Evolutionary conservation across 2,888 invertebrate species (phyloP), one percentile per base, ranked within the genome.

Genomic region (Rotaria magnacalcarata): DNA sequence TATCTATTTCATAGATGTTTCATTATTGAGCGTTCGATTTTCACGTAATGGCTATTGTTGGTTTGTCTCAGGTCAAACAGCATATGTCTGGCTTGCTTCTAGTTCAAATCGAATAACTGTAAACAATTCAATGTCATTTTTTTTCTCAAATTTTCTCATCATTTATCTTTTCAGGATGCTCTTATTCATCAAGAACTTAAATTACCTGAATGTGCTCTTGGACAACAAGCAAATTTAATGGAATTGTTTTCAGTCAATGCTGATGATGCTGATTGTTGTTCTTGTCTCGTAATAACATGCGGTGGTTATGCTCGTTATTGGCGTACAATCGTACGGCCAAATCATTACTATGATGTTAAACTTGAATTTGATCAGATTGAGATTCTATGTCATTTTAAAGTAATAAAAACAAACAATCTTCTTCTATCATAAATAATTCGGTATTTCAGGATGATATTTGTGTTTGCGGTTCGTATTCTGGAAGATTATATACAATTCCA

Each of bases 161-260:
- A 43, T n/a, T 47, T 80, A 47, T 5, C 34, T 47, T 43, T 24
- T n/a, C 14, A 80, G 80, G 80, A 80, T 47, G 80, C 47, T 47
- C n/a, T 47, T n/a, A 47, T 80, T 80, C 80, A 80, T 80, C 80
- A 80, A 80, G 80, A 80, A 47, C 19, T 80, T 11, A 80, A 80
- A 80, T 16, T 80, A 80, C 80, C 80, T 24, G 80, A 80, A 80
- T 80, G 80, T 80, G 80, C 80, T n/a, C 80, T 80, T 80, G 80
- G 80, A 24, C 43, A 80, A 47, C 43, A 80, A 47, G 80, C 80
- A 47, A 80, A 80, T 80, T n/a, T 80, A 43, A 21, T 80, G 10
- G 80, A 80, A 80, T 47, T 80, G 47, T 80, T 80, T 80, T 47
- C 80, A 3, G n/a, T 80, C 0, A 80, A 47, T n/a, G 47, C 80